Conservation (phyloP, 2,113 vertebrate genomes). For the Climacteris rufus region DNA sequence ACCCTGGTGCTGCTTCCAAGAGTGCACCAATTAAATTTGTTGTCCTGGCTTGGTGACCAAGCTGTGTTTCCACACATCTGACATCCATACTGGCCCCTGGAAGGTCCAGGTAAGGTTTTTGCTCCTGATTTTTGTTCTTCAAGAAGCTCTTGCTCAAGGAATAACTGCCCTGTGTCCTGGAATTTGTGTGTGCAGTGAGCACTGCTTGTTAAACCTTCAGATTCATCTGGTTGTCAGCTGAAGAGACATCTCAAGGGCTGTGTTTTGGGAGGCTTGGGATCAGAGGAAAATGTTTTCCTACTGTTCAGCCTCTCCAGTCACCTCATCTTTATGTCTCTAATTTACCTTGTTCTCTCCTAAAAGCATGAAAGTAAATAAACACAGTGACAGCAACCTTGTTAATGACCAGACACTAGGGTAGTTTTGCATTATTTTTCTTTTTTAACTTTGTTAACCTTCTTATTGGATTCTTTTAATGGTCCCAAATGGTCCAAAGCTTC, state of each 20-base stretch:
- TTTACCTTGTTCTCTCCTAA: neutral
- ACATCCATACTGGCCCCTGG: neutral
- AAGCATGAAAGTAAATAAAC: neutral
- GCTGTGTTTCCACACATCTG: accelerated
- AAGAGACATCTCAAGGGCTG: neutral
- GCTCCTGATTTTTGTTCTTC: neutral
- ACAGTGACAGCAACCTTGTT: neutral
- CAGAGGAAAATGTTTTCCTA: neutral
- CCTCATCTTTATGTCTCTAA: neutral
- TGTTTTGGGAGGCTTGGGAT: neutral
- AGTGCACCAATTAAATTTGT: neutral
- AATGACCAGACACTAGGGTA: neutral
- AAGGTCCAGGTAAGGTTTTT: neutral
- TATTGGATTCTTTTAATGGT: neutral
- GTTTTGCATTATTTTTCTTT: neutral
- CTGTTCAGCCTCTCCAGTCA: neutral
- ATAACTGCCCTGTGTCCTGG: neutral
- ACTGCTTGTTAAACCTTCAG: neutral
- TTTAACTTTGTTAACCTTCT: neutral
- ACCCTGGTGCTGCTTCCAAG: neutral
- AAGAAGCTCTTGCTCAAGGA: neutral
- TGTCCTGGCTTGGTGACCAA: neutral
- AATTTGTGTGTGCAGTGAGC: neutral
- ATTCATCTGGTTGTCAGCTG: neutral
- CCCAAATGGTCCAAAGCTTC: neutral